Conservation (phyloP, 2,888 invertebrate species). For the Bhutanitis thaidina region DNA sequence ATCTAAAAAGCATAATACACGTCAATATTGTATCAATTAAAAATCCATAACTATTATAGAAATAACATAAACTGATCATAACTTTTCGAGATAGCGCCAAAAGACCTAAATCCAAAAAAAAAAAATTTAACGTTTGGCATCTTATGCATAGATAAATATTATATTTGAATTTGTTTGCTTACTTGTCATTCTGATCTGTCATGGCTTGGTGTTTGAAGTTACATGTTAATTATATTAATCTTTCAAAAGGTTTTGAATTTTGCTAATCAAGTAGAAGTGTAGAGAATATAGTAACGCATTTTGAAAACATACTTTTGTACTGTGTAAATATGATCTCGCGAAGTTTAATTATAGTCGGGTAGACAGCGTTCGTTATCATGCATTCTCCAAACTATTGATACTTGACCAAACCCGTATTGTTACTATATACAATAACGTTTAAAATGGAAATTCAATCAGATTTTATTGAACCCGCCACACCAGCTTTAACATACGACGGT, state of each 20-base stretch:
- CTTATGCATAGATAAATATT: no score
- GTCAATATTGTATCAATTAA: no score
- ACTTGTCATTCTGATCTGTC: conserved; percentile 6
- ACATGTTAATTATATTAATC: background rate
- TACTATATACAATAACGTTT: background rate
- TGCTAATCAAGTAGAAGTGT: conserved; percentile 1
- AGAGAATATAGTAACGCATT: background rate
- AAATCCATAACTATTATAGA: no score
- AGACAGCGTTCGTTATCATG: conserved; percentile 9
- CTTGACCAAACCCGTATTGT: background rate
- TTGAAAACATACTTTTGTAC: background rate
- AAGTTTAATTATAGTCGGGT: background rate
- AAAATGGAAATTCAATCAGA: conserved; percentile 59
- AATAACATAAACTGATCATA: no score
- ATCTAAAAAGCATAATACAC: no score
- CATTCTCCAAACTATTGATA: conserved; percentile 3
- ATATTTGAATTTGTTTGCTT: conserved; percentile 20
- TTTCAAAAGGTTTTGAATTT: background rate
- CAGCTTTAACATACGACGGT: conserved; percentile 44
- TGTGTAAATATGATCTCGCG: background rate
- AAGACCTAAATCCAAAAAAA: no score
- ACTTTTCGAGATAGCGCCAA: no score
- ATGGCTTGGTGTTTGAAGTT: conserved; percentile 14
- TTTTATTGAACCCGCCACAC: conserved; percentile 46
- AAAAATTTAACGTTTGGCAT: no score